phyloP scores from a whole-genome alignment of 1,140 invertebrate species.

The Vanessa tameamea region DNA sequence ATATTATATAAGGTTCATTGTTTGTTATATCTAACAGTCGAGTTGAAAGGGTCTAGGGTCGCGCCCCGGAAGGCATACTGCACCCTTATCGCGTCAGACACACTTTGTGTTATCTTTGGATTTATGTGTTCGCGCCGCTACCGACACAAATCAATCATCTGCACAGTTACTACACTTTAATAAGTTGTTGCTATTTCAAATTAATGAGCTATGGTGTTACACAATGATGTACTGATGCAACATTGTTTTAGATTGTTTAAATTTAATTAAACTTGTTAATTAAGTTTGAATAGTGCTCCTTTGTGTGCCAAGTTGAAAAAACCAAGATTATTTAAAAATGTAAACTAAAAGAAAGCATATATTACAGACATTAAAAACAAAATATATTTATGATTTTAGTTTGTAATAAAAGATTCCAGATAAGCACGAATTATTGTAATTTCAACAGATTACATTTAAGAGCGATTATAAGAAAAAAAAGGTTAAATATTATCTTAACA shows the following conservation, averaged over 20 bases:
- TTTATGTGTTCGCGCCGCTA: slow-evolving; percentile 67
- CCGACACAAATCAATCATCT: slow-evolving; percentile 64
- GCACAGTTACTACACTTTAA: slow-evolving; percentile 15
- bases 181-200: slow-evolving; percentile 15
- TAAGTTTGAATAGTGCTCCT: not conserved
- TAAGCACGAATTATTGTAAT: too few species aligned
- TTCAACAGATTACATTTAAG: too few species aligned
- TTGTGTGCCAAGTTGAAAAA: too few species aligned
- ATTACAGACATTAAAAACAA: too few species aligned
- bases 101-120: slow-evolving; percentile 71
- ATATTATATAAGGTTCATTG: slow-evolving; percentile 45
- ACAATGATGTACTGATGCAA: slow-evolving; percentile 16
- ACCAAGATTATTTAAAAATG: too few species aligned
- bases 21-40: slow-evolving; percentile 50
- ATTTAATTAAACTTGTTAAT: not conserved
- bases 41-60: slow-evolving; percentile 63
- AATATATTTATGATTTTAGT: too few species aligned
- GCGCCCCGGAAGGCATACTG: slow-evolving; percentile 74
- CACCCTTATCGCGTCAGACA: slow-evolving; percentile 73
- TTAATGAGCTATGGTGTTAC: slow-evolving; percentile 8
- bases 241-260: not conserved
- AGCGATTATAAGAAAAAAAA: too few species aligned
- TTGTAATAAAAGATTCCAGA: too few species aligned
- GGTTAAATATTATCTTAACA: too few species aligned
- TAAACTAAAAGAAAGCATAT: too few species aligned